Base-by-base conservation (phyloP, 2,113 vertebrate species). In the Verasper variegatus region DNA sequence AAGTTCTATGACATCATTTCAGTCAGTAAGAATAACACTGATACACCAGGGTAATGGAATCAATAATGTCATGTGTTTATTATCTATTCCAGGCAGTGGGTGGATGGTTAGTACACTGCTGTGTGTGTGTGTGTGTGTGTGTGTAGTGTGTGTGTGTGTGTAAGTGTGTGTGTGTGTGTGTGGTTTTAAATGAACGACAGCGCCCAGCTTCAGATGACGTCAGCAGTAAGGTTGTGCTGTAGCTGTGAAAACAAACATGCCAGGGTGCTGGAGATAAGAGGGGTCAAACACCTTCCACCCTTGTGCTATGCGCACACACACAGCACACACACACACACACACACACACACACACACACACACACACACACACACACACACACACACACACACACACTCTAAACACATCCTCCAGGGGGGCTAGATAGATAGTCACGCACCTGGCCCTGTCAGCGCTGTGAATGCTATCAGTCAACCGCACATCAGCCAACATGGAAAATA, bases 391-490 rank as follows among this genome's bases (percentile, higher is more conserved):
- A 49, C 47, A 69, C 24, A 52, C 24, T 62, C 59, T 73, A 81
- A 88, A 87, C 91, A 89, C 76, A 62, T 58, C 87, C 76, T 76
- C 57, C 18, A 17, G 68, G 73, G 79, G 80, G 72, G 58, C 26
- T 51, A 37, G 56, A 57, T 18, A 86, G 91, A 93, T 93, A 92
- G 89, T 91, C 86, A 88, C 49, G 71, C 91, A 92, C 89, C 91
- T 93, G 92, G 90, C 68, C 60, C 83, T 71, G 68, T 87, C 87
- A 89, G 78, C 75, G 55, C 74, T 49, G 67, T 89, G 78, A 82
- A 86, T 79, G 84, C 91, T 94, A 94, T 94, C 94, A 94, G 90
- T 87, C 71, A 76, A 75, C 61, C 61, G 11, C 91, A 88, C 73
- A 58, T 86, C 78, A 82, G 80, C 72, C 85, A 69, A 80, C 85